Conservation (phyloP, 2,113 vertebrate genomes). For the Zapornia atra region DNA sequence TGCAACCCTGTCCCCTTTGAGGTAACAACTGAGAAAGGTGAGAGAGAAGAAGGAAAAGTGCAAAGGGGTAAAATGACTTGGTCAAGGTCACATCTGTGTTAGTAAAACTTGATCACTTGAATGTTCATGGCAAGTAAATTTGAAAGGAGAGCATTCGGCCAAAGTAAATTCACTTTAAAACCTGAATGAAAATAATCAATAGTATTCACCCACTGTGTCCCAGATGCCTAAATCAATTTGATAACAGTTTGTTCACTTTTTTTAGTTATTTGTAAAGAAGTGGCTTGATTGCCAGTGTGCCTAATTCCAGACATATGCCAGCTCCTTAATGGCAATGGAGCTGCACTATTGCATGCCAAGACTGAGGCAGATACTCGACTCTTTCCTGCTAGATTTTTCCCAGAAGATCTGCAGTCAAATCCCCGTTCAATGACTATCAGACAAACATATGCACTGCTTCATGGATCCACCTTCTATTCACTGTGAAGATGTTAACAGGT, state of each 20-base stretch:
- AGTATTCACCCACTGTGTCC: constrained; percentile 22
- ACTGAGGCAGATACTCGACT: constrained; percentile 17
- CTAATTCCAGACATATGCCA: constrained; percentile 65
- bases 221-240: constrained; percentile 66
- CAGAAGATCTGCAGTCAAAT: constrained; percentile 50
- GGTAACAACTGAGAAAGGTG: not conserved
- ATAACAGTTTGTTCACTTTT: constrained; percentile 49
- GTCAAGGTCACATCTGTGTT: constrained; percentile 56
- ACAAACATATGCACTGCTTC: constrained; percentile 17
- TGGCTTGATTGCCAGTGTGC: constrained; percentile 54
- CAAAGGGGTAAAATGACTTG: not conserved
- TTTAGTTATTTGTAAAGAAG: constrained; percentile 54
- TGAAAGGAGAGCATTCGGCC: constrained; percentile 28
- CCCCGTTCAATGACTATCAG: constrained; percentile 27
- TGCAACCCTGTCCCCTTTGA: not conserved
- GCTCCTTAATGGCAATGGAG: constrained; percentile 45
- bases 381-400: constrained; percentile 43
- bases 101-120: constrained; percentile 15
- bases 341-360: constrained; percentile 32
- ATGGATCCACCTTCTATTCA: not conserved
- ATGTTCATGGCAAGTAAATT: constrained; percentile 48
- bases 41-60: constrained; percentile 9
- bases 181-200: constrained; percentile 58
- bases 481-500: not conserved
- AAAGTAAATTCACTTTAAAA: constrained; percentile 64